phyloP scores from a whole-genome alignment of 2,888 invertebrate species.

The Arge pagana region DNA sequence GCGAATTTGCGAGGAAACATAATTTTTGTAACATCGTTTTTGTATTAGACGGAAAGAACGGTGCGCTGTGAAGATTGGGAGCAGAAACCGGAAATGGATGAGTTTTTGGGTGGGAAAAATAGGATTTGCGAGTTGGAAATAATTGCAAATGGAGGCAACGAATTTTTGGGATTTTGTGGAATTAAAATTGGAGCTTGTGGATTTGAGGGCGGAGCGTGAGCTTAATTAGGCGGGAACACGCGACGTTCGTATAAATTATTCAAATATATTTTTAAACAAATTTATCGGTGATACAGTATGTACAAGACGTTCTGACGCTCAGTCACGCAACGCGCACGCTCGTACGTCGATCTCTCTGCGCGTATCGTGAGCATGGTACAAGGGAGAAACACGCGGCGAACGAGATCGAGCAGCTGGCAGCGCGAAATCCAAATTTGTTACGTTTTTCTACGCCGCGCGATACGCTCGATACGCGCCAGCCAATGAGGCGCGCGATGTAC shows the following conservation, averaged over 20 bases:
- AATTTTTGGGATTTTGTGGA: neutral
- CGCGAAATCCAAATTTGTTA: slow-evolving; percentile 24
- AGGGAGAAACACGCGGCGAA: neutral
- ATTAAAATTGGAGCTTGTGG: slow-evolving; percentile 13
- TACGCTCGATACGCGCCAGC: neutral
- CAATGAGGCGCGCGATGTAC: too few relatives aligned
- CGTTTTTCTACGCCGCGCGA: neutral
- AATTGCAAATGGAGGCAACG: slow-evolving; percentile 8
- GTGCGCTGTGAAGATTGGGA: neutral
- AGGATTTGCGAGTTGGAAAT: neutral
- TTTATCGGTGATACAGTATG: slow-evolving; percentile 51
- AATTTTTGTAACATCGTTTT: too few relatives aligned
- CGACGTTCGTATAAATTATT: slow-evolving; percentile 56
- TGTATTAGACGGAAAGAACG: too few relatives aligned
- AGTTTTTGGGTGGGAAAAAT: slow-evolving; percentile 1
- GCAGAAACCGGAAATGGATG: slow-evolving; percentile 16
- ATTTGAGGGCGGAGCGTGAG: slow-evolving; percentile 7
- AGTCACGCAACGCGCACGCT: slow-evolving; percentile 44
- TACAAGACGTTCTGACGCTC: slow-evolving; percentile 50
- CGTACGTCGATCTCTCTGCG: slow-evolving; percentile 17
- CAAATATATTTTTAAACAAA: slow-evolving; percentile 57
- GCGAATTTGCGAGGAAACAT: too few relatives aligned
- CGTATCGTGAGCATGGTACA: too few relatives aligned
- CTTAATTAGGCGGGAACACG: too few relatives aligned
- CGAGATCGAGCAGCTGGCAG: slow-evolving; percentile 31